Evolutionary conservation across 2,888 invertebrate species (phyloP), one percentile per base, ranked within the genome.

Genomic region (Polia nebulosa): DNA sequence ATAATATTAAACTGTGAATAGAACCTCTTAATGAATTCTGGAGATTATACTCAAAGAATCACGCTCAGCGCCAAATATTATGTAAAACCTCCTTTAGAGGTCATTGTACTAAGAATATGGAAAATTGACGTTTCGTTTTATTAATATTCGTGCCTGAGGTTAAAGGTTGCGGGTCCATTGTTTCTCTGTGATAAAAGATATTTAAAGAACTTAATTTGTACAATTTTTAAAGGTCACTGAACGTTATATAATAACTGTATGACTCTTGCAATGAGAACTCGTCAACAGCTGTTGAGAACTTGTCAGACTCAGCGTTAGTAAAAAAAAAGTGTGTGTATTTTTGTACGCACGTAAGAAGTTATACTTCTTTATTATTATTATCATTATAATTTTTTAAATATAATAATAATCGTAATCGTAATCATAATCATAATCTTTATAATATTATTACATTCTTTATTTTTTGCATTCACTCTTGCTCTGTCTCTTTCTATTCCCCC

Each of bases 101-200:
- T 87, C 83, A 71, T 65, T 62, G 85, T 49, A 78, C 86, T 78
- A 60, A 53, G 73, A 76, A 79, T 80, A 72, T 72, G 60, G 22
- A 66, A 56, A 60, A 61, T 51, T 60, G 17, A 20, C 20, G 27
- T 41, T 25, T 52, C 20, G 5, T 20, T 65, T 64, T 57, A 74
- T 66, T 53, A 36, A 67, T 65, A 70, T 70, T 69, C 51, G 52
- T 60, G 32, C 11, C 27, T 34, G 34, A 67, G 51, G 58, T 56
- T 34, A 75, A 59, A 75, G 71, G 52, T 78, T 59, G n/a, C 22
- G 32, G 58, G 25, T 62, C 52, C 59, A 49, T 70, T 76, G 29
- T 45, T 72, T 66, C 58, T 47, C n/a, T 49, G n/a, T 44, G 27
- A 32, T 41, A n/a, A 49, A 41, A 58, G 20, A 41, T 34, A 9